These are phyloP conservation scores for Tetranychus cinnabarinus DNA, from an alignment of 1,140 invertebrate species.

Conservation along the genomic window DNA sequence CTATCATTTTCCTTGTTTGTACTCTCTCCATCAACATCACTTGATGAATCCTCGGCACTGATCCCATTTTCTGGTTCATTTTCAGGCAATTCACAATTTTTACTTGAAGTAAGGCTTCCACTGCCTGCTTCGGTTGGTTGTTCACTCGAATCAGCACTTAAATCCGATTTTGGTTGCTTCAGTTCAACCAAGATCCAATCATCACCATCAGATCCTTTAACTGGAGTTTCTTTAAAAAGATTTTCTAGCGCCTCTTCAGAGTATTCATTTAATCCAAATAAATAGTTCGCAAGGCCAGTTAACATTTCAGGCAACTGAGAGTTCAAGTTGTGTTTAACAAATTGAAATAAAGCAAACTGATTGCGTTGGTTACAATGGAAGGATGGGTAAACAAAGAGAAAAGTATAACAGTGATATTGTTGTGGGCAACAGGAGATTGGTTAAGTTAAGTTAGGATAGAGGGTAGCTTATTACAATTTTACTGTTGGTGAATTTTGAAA, in stretches of 20 bases:
- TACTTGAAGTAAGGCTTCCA: background rate
- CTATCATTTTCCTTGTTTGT: background rate
- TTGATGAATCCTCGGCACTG: background rate
- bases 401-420: too few relatives aligned
- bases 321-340: background rate
- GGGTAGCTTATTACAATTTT: too few relatives aligned
- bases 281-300: background rate
- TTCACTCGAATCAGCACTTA: background rate
- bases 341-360: too few relatives aligned
- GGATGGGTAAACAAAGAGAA: too few relatives aligned
- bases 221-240: background rate
- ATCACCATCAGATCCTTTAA: background rate
- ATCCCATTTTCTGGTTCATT: background rate
- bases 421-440: too few relatives aligned
- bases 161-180: background rate
- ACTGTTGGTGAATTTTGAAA: too few relatives aligned
- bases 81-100: background rate
- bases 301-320: background rate
- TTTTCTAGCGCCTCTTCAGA: background rate
- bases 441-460: too few relatives aligned
- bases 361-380: too few relatives aligned
- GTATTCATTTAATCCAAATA: background rate
- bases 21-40: background rate
- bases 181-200: constrained; percentile 5
- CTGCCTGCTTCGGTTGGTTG: background rate